These are phyloP conservation scores for Neoascia interrupta DNA, from an alignment of 2,888 invertebrate species.

Conservation along the genomic window DNA sequence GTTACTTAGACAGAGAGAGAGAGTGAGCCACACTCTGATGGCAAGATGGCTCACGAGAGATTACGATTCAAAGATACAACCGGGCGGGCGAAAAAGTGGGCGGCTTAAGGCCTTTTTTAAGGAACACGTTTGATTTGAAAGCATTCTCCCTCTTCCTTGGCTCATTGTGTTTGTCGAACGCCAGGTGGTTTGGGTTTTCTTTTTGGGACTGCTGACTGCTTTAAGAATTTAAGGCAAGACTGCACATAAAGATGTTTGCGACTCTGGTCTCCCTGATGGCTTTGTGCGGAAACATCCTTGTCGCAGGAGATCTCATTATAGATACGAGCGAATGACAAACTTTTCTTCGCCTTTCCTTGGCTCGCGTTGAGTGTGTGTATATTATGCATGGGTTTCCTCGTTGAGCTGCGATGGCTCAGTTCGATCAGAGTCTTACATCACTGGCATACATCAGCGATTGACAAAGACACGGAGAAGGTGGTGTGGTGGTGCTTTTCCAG, in stretches of 20 bases:
- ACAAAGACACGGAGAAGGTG: constrained; percentile 24
- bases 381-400: constrained; percentile 16
- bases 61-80: constrained; percentile 64
- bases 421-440: constrained; percentile 60
- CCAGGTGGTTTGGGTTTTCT: constrained; percentile 36
- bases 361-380: constrained; percentile 8
- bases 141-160: not conserved
- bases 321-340: constrained; percentile 64
- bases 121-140: constrained; percentile 25
- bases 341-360: constrained; percentile 42
- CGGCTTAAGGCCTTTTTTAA: constrained; percentile 38
- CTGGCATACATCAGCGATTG: constrained; percentile 28
- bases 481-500: constrained; percentile 37
- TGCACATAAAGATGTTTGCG: constrained; percentile 48
- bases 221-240: constrained; percentile 51
- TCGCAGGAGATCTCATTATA: constrained; percentile 67
- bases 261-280: constrained; percentile 36
- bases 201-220: constrained; percentile 45
- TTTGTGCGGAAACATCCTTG: constrained; percentile 61
- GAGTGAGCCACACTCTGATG: not conserved
- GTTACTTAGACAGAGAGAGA: constrained; percentile 18
- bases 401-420: constrained; percentile 26
- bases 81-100: constrained; percentile 21
- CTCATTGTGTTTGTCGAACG: not conserved
- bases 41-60: constrained; percentile 61